Evolutionary conservation across 2,888 invertebrate species (phyloP).

Genomic region (Hirtodrosophila confusa): DNA sequence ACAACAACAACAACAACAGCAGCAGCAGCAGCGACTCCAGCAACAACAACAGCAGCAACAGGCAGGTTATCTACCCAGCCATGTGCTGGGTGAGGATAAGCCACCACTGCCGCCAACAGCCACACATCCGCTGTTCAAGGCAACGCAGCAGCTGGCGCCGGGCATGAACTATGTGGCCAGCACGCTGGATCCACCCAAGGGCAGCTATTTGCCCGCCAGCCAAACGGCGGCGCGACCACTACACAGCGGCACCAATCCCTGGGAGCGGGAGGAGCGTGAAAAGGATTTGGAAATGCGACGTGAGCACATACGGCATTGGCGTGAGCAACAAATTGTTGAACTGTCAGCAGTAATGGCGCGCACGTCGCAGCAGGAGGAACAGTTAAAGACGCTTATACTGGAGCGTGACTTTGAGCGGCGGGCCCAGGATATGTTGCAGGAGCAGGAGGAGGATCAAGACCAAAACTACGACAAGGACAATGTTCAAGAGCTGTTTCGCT

Average conservation of each 20-base stretch:
- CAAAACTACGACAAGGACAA: conserved; percentile 82
- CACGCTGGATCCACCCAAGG: conserved; percentile 89
- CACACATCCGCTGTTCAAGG: conserved; percentile 88
- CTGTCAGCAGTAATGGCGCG: conserved; percentile 89
- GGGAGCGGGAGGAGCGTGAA: conserved; percentile 97
- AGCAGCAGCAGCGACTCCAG: conserved; percentile 39
- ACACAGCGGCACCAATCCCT: conserved; percentile 89
- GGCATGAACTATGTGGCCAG: conserved; percentile 88
- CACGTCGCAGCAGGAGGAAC: conserved; percentile 93
- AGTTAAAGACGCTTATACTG: conserved; percentile 93
- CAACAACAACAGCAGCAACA: conserved; percentile 12
- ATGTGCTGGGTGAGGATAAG: conserved; percentile 71
- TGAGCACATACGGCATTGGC: conserved; percentile 90
- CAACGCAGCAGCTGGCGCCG: conserved; percentile 72
- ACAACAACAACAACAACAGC: too few relatives aligned
- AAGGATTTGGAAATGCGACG: conserved; percentile 89
- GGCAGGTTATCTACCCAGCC: conserved; percentile 49
- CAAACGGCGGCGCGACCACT: conserved; percentile 38
- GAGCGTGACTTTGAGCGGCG: conserved; percentile 97
- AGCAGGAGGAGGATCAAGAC: conserved; percentile 87
- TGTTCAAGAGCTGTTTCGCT: conserved; percentile 85
- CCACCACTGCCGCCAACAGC: conserved; percentile 89
- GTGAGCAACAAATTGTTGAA: conserved; percentile 94
- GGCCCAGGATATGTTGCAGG: conserved; percentile 89
- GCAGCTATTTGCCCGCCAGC: conserved; percentile 87